Conservation (phyloP, 2,797 vertebrate genomes). For the Lutjanus campechanus region DNA sequence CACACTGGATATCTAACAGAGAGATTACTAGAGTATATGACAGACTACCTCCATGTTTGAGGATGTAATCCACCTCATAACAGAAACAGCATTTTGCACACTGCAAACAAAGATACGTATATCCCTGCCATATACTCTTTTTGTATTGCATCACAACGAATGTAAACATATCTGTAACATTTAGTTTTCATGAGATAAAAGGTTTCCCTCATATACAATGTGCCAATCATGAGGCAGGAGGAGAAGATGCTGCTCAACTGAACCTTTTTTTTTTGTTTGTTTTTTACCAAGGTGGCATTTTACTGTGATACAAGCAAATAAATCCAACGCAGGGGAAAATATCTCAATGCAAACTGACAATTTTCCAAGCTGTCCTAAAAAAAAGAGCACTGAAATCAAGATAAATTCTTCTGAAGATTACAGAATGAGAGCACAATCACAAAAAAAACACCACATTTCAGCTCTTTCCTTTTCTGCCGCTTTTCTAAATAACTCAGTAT, state of each 20-base stretch:
- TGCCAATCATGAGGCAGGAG: not conserved
- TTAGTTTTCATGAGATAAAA: not conserved
- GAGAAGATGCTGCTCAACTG: not conserved
- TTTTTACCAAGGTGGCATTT: not conserved
- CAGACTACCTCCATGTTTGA: conserved; percentile 55
- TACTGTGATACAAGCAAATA: not conserved
- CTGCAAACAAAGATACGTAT: not conserved
- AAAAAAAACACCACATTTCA: not conserved
- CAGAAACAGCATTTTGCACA: not conserved
- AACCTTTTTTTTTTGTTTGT: not conserved
- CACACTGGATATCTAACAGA: not conserved
- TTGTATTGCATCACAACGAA: not conserved
- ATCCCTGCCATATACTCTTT: not conserved
- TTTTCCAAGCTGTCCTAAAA: not conserved
- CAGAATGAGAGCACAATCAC: conserved; percentile 22
- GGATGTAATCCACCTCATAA: conserved; percentile 11
- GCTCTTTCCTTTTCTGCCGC: not conserved
- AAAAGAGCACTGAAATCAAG: not conserved
- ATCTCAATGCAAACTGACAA: not conserved
- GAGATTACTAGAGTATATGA: not conserved
- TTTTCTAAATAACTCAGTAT: not conserved
- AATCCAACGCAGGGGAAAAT: not conserved
- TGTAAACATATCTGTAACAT: not conserved
- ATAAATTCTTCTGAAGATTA: not conserved
- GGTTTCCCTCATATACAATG: not conserved